Percentiles rank a stretch among this genome's conserved stretches.
phyloP scores from a whole-genome alignment of 1,140 invertebrate species.

The Drosophila lini region DNA sequence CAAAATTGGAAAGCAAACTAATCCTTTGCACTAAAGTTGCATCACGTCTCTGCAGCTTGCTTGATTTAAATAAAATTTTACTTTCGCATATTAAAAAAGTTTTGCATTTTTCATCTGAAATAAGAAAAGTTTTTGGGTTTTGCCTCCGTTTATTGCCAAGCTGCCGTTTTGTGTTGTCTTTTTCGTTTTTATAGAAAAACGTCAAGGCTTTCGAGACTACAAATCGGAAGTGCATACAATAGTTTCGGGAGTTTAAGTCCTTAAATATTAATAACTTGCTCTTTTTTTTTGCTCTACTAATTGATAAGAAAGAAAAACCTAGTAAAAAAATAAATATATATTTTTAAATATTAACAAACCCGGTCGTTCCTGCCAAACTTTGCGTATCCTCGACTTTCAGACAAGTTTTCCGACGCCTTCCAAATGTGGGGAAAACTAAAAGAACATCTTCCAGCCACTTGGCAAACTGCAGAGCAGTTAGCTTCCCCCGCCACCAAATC shows the following conservation, averaged over 20 bases:
- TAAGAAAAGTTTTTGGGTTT: constrained; percentile 72
- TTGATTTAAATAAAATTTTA: constrained; percentile 81
- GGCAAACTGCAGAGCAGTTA: constrained; percentile 28
- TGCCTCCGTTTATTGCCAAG: constrained; percentile 17
- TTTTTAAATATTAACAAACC: not conserved
- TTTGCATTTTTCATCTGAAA: constrained; percentile 77
- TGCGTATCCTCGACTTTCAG: constrained; percentile 14
- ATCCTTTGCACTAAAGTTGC: constrained; percentile 5
- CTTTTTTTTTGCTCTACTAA: not conserved
- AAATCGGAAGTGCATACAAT: not conserved
- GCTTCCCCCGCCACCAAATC: constrained; percentile 28
- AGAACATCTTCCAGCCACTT: constrained; percentile 43
- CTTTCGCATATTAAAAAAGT: constrained; percentile 81
- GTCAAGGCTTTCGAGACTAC: not conserved
- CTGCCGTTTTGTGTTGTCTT: constrained; percentile 20
- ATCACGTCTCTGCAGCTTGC: constrained; percentile 51
- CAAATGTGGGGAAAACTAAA: constrained; percentile 31
- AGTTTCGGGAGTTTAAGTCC: not conserved
- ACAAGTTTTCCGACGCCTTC: constrained; percentile 34
- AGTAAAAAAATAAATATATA: not conserved
- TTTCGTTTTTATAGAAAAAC: constrained; percentile 20
- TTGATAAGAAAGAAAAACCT: no score
- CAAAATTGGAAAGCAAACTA: constrained; percentile 1
- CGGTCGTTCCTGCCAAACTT: not conserved
- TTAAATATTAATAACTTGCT: no score